A percentile compares a stretch with the other conserved stretches of the same genome.
These are phyloP conservation scores for Microtus ochrogaster DNA, from an alignment of 2,113 vertebrate species.

Conservation along the genomic window DNA sequence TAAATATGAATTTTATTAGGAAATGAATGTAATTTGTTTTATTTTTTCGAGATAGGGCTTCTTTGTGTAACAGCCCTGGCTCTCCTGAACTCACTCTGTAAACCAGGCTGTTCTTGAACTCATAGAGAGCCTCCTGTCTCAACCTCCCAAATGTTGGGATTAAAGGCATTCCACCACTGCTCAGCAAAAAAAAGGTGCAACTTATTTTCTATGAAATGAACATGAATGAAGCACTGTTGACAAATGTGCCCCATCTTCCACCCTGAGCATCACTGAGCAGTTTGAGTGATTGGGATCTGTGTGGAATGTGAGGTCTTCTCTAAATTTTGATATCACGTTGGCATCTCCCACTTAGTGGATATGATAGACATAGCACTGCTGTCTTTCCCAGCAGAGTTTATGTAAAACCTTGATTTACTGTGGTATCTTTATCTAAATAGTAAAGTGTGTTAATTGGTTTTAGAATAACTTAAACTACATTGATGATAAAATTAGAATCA, in stretches of 20 bases:
- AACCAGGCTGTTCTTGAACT: no score
- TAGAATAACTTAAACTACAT: constrained; percentile 24
- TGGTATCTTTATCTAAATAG: background rate
- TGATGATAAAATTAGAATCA: background rate
- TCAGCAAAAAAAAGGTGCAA: background rate
- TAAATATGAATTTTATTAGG: background rate
- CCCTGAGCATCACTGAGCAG: background rate
- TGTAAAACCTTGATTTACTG: background rate
- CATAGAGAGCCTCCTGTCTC: no score
- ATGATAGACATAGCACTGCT: background rate
- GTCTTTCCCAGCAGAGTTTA: constrained; percentile 13
- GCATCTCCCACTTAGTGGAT: background rate
- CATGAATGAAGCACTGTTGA: background rate
- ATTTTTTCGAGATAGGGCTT: no score
- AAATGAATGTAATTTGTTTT: background rate
- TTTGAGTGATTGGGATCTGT: background rate
- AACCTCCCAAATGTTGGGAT: no score
- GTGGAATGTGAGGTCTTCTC: background rate
- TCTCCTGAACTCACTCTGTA: no score
- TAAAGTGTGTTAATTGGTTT: background rate
- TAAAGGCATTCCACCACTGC: no score
- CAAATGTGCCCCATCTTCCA: background rate
- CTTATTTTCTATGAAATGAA: constrained; percentile 1
- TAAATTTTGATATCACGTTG: background rate
- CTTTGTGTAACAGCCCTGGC: no score